Conservation (phyloP, 2,888 invertebrate genomes). For the Drosophila aldrichi region DNA sequence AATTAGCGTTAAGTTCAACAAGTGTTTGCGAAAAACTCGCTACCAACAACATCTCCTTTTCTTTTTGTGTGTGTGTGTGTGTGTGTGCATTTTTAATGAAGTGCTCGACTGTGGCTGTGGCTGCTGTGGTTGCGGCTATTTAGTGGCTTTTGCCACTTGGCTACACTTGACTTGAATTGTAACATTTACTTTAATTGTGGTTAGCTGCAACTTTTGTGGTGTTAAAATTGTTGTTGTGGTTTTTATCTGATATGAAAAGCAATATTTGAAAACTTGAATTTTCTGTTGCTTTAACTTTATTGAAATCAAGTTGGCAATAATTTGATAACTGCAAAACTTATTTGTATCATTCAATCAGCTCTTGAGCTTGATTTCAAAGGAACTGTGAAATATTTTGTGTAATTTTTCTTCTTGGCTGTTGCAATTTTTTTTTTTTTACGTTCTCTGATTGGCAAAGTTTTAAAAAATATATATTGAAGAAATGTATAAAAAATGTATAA, state of each 20-base stretch:
- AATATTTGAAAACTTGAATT: background rate
- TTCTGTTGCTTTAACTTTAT: too few species aligned
- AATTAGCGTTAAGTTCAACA: constrained; percentile 57
- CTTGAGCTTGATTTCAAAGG: background rate
- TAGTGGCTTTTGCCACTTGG: constrained; percentile 49
- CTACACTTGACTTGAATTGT: constrained; percentile 39
- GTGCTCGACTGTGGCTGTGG: background rate
- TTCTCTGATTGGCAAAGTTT: too few species aligned
- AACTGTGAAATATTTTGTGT: too few species aligned
- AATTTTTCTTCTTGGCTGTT: too few species aligned
- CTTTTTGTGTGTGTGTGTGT: background rate
- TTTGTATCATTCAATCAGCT: background rate
- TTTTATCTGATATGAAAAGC: background rate
- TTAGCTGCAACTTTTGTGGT: constrained; percentile 1
- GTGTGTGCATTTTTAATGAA: constrained; percentile 4
- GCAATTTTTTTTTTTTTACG: too few species aligned
- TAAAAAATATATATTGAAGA: too few species aligned
- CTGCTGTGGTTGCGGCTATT: constrained; percentile 15
- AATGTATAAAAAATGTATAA: too few species aligned
- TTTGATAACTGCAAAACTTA: background rate
- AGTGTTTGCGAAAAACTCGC: constrained; percentile 35
- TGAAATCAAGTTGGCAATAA: background rate
- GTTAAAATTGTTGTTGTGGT: background rate
- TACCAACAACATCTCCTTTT: constrained; percentile 17
- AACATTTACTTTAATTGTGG: constrained; percentile 35